phyloP scores from a whole-genome alignment of 2,888 invertebrate species.

The Patella caerulea region DNA sequence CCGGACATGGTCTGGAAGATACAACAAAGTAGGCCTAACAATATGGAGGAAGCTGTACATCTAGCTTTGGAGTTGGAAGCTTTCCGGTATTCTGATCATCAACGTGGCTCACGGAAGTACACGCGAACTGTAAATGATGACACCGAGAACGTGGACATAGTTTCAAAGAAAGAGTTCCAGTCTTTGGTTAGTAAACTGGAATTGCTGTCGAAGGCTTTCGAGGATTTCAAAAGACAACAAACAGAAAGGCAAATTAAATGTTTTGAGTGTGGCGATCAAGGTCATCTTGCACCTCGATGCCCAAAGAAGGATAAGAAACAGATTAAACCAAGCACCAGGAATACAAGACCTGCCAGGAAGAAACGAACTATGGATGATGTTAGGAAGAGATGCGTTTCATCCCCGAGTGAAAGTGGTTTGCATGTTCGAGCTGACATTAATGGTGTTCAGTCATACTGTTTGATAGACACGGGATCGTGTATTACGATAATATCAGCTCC shows the following conservation, averaged over 20 bases:
- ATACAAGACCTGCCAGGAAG: not conserved
- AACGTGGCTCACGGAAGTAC: not conserved
- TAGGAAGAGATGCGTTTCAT: not conserved
- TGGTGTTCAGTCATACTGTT: not conserved
- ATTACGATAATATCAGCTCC: not conserved
- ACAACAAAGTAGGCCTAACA: slow-evolving; percentile 10
- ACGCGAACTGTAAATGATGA: not conserved
- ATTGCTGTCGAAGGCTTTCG: not conserved
- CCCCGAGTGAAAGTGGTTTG: not conserved
- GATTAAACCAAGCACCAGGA: not conserved
- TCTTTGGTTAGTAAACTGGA: too few relatives aligned
- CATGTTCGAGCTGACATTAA: not conserved
- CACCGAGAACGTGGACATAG: too few relatives aligned
- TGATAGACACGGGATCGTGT: not conserved
- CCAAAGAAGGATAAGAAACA: not conserved
- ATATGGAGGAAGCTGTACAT: slow-evolving; percentile 12
- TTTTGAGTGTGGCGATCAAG: not conserved
- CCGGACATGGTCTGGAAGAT: slow-evolving; percentile 9
- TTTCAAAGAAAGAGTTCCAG: too few relatives aligned
- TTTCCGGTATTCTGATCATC: not conserved
- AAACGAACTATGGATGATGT: not conserved
- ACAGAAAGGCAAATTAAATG: not conserved
- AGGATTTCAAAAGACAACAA: not conserved
- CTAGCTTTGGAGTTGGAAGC: slow-evolving; percentile 14
- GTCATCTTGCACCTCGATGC: not conserved